phyloP scores from a whole-genome alignment of 1,140 invertebrate species.

The Bombus breviceps region DNA sequence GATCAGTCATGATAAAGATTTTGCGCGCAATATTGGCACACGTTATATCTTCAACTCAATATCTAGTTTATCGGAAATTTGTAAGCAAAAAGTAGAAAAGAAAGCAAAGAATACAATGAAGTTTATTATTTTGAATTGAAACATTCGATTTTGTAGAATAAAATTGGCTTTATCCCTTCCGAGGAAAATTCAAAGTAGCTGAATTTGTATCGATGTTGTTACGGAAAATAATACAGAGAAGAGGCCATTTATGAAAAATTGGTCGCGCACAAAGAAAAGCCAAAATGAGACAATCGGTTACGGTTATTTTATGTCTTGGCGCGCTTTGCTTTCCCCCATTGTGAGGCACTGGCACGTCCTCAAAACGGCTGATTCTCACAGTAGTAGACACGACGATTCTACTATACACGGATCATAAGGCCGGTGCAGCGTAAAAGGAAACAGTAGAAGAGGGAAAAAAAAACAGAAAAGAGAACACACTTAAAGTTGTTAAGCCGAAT shows the following conservation, averaged over 20 bases:
- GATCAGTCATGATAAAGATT: not conserved
- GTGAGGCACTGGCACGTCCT: not conserved
- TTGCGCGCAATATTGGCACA: not conserved
- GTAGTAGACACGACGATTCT: not conserved
- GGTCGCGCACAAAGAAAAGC: not conserved
- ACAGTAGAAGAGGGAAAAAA: not conserved
- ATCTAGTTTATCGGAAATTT: not conserved
- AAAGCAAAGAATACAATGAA: not conserved
- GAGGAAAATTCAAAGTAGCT: not conserved
- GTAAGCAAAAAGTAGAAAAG: no score
- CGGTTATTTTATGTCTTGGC: conserved; percentile 1
- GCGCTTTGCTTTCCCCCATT: conserved; percentile 8
- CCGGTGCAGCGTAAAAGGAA: not conserved
- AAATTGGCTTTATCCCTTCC: not conserved
- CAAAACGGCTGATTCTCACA: conserved; percentile 26
- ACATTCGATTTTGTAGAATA: not conserved
- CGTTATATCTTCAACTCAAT: not conserved
- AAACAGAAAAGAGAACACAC: not conserved
- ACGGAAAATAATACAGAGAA: not conserved
- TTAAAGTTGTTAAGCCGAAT: not conserved
- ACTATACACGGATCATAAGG: not conserved
- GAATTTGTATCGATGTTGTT: not conserved
- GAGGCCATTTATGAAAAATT: not conserved
- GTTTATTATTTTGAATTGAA: not conserved
- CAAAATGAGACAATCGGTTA: not conserved